Conservation (phyloP, 2,113 vertebrate species). For the Passer montanus region DNA sequence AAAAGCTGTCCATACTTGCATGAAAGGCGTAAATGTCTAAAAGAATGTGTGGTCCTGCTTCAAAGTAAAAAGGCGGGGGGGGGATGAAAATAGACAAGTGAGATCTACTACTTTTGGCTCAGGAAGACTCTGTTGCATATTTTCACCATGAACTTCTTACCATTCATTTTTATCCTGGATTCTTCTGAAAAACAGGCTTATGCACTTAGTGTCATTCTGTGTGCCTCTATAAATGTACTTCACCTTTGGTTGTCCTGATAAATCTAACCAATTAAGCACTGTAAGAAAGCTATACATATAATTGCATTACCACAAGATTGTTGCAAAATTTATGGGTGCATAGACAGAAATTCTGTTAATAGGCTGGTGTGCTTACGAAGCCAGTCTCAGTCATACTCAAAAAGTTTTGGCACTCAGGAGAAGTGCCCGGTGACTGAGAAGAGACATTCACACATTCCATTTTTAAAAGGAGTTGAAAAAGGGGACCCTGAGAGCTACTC, state of each 20-base stretch:
- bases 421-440: neutral
- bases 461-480: neutral
- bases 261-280: neutral
- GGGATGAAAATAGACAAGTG: rapidly evolving
- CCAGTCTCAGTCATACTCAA: neutral
- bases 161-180: neutral
- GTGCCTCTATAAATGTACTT: neutral
- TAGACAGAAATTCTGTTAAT: neutral
- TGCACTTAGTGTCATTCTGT: neutral
- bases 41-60: neutral
- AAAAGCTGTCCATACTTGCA: neutral
- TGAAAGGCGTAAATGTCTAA: neutral
- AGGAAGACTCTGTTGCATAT: neutral
- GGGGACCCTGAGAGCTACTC: neutral
- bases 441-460: neutral
- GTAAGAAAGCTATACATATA: neutral
- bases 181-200: neutral
- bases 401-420: neutral
- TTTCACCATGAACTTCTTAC: neutral
- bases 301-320: neutral
- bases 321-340: neutral
- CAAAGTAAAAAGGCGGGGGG: neutral
- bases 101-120: neutral
- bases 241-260: neutral
- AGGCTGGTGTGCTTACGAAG: neutral